These are phyloP conservation scores for Diabrotica undecimpunctata DNA, from an alignment of 1,140 invertebrate genomes.

Conservation along the genomic window DNA sequence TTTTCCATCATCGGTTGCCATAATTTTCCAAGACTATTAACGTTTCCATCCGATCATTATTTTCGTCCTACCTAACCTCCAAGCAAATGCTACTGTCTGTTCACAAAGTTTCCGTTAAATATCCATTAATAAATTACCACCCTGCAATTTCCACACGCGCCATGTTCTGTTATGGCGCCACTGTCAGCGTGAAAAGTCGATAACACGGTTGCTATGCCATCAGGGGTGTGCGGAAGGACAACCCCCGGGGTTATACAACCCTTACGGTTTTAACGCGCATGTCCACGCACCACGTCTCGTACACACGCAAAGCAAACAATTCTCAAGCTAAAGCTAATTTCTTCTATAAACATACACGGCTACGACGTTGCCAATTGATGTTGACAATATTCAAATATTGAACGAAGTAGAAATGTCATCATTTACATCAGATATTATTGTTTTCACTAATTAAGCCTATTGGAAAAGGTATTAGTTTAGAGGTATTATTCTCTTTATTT, in stretches of 20 bases:
- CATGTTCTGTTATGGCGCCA: slow-evolving; percentile 24
- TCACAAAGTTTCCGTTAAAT: background rate
- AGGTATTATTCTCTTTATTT: too few species aligned
- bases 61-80: background rate
- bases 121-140: slow-evolving; percentile 3
- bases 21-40: too few species aligned
- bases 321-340: background rate
- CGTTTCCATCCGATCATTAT: too few species aligned
- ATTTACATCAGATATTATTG: too few species aligned
- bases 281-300: slow-evolving; percentile 15
- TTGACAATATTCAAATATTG: too few species aligned
- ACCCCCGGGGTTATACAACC: slow-evolving; percentile 2
- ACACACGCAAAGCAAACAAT: slow-evolving; percentile 12
- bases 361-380: background rate
- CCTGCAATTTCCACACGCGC: slow-evolving; percentile 7
- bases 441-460: too few species aligned
- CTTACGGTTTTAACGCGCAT: slow-evolving; percentile 17
- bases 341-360: background rate
- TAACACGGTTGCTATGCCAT: slow-evolving; percentile 25
- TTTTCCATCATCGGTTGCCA: too few species aligned
- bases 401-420: too few species aligned
- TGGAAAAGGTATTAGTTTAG: too few species aligned
- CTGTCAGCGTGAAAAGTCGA: slow-evolving; percentile 27
- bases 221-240: slow-evolving; percentile 11
- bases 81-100: background rate